Evolutionary conservation across 2,888 invertebrate species (phyloP), one percentile per base, ranked within the genome.

Genomic region (Tineola bisselliella): DNA sequence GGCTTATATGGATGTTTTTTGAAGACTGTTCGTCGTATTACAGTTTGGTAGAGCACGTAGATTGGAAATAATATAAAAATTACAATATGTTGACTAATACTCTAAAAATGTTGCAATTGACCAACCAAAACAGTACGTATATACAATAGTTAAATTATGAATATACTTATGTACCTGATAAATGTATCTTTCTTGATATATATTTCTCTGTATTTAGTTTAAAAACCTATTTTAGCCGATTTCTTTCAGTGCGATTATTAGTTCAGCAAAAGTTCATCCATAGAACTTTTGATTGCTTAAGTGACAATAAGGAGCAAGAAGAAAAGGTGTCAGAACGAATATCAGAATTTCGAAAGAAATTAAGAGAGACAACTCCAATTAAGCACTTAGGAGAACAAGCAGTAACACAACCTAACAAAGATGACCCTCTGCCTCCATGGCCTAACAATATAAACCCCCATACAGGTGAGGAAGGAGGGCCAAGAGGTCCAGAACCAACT

Each of bases 401-500:
- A 44, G 88, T 89, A 8, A 88, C 89, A 65, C 93, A 93, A 76
- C 93, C 93, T 6, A 25, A 25, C 25, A 94, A 96, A 75, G 92
- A 94, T 69, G 94, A 97, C 69, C 93, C 96, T 0, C 80, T 97
- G 25, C 89, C 90, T 67, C 89, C 94, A 1, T 97, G 93, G 90
- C 97, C 98, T 12, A 90, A 96, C 72, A 91, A 94, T 71, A 91
- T 89, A 0, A 98, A 99, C 83, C 98, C 98, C 5, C 72, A 90
- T 62, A 99, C 98, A 6, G 99, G 99, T 11, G 99, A 99, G 89
- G 86, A 96, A 62, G 96, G 96, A 43, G 99, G 99, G 0, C 99
- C 99, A 0, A 88, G 91, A 68, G 99, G 99, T 6, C 99, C 98
- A 0, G 99, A 99, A 87, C 99, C 99, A 8, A 99, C 99, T 11